A percentile compares a stretch with the other conserved stretches of the same genome.
Evolutionary conservation across 2,888 invertebrate genomes (phyloP).

Genomic region (Osedax frankpressi): DNA sequence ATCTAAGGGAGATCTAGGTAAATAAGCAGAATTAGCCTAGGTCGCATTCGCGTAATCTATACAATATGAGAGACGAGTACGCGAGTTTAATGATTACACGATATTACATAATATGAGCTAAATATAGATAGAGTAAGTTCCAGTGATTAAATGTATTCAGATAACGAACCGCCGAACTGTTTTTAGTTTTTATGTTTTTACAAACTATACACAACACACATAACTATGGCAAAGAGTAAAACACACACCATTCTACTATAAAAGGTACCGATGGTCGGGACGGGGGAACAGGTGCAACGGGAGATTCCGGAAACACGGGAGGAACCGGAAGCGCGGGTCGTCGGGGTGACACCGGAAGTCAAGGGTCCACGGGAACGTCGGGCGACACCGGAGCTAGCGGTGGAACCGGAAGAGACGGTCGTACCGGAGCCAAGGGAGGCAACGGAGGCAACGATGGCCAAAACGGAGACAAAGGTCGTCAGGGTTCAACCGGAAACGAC

Average conservation of each 20-base stretch:
- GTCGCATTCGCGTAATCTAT: no score
- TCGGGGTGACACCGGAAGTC: conserved; percentile 20
- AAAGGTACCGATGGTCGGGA: conserved; percentile 8
- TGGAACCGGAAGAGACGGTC: conserved; percentile 29
- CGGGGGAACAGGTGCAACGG: neutral
- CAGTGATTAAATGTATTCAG: no score
- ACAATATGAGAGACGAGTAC: no score
- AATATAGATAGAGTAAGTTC: no score
- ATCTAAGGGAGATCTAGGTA: neutral
- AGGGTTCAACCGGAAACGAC: neutral
- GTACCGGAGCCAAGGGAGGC: conserved; percentile 26
- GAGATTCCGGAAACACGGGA: conserved; percentile 13
- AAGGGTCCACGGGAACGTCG: conserved; percentile 37
- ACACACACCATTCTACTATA: no score
- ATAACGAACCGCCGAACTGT: no score
- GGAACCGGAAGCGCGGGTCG: conserved; percentile 17
- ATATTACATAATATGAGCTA: no score
- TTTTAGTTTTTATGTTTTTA: no score
- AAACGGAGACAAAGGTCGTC: neutral
- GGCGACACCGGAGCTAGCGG: conserved; percentile 31
- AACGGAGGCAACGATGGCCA: neutral
- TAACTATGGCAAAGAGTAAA: no score
- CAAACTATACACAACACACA: no score
- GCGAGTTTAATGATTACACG: no score
- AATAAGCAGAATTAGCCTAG: no score